These are phyloP conservation scores for Propithecus perrieri DNA, from an alignment of 2,797 vertebrate genomes.

Conservation along the genomic window DNA sequence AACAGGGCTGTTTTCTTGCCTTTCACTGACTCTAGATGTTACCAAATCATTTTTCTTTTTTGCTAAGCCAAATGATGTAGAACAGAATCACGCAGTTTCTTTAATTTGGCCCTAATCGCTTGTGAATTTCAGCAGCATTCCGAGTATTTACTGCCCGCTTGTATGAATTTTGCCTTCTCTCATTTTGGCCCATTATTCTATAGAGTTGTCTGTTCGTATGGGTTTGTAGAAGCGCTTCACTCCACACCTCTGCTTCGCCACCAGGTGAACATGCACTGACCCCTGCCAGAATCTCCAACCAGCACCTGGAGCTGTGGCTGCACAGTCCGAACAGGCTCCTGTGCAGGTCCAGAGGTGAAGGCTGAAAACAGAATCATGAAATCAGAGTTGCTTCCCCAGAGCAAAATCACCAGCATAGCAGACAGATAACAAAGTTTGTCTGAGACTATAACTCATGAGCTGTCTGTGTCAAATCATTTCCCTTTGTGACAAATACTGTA, in stretches of 20 bases:
- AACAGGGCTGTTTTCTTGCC: not conserved
- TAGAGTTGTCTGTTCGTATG: not conserved
- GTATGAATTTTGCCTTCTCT: not conserved
- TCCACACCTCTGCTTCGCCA: not conserved
- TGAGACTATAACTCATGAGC: not conserved
- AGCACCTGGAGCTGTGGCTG: not conserved
- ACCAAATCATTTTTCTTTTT: not conserved
- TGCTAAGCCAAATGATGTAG: not conserved
- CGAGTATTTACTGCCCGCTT: too few species aligned
- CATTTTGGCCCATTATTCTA: not conserved
- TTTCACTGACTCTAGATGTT: not conserved
- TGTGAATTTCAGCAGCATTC: not conserved
- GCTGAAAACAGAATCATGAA: not conserved
- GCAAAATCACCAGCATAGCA: not conserved
- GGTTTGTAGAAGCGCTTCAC: not conserved
- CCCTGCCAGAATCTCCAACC: too few species aligned
- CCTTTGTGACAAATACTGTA: not conserved
- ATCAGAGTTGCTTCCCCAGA: not conserved
- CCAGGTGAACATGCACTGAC: accelerated
- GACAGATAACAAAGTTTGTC: not conserved
- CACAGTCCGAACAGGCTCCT: not conserved
- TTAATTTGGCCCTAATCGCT: not conserved
- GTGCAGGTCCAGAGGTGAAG: not conserved
- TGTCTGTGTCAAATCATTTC: not conserved
- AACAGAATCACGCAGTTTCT: not conserved